Evolutionary conservation across 2,888 invertebrate species (phyloP), one percentile per base, ranked within the genome.

Genomic region (Trachelus stipa): DNA sequence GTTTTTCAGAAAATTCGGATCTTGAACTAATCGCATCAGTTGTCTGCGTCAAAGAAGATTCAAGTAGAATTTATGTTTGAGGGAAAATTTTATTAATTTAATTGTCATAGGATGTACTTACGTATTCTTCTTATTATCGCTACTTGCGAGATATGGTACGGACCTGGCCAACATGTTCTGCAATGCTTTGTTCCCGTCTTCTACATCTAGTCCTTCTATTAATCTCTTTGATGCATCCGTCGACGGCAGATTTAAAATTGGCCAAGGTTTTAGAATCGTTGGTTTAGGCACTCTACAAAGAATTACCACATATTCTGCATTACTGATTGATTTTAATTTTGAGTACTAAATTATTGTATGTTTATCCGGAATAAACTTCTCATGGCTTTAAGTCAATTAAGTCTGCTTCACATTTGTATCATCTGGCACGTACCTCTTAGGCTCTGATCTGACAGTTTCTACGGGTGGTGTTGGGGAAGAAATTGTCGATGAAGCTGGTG

Each of bases 111-210:
- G 12, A 23, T 23, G n/a, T 34, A 85, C 90, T 87, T 75, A 90
- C 90, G 90, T 90, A 76, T 90, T 85, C 1, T 89, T 89, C 76
- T 90, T 90, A 0, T 83, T 78, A 69, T 90, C 89, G 1, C 76
- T 74, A n/a, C 77, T 81, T 3, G 85, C 81, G 2, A 89, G 81
- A 76, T 87, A 82, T 34, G 85, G 80, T 0, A 79, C 73, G 3
- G 88, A 77, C 31, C 77, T 85, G 68, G 87, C 87, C 37, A 90
- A 77, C 12, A 90, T 79, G 77, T 77, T 81, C 35, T 79, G 83
- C 90, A 90, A 90, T 0, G 90, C 89, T 74, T 79, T 87, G 71
- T 87, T 83, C 31, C 90, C 87, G 23, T 88, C 86, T 33, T 81
- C 82, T 0, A 87, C 81, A 74, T 85, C 79, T 68, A 89, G 77